These are phyloP conservation scores for Pteropus rufus DNA, from an alignment of 2,797 vertebrate genomes.

Conservation along the genomic window DNA sequence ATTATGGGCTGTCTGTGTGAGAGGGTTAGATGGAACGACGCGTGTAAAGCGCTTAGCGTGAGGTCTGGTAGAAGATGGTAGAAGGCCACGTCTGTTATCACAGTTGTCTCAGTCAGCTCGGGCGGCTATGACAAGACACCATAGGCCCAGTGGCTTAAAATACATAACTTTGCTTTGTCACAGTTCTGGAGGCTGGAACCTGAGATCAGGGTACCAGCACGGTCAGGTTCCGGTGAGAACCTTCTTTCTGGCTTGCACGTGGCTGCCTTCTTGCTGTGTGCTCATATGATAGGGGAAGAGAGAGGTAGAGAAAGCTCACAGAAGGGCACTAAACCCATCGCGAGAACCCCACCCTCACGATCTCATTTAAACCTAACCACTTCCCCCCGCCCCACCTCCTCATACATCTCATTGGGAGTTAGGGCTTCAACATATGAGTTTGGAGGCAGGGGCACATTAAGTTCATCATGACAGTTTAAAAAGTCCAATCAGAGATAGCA, in stretches of 20 bases:
- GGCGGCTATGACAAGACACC: neutral
- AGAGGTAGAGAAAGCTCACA: neutral
- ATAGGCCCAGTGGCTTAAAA: neutral
- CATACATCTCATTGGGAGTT: neutral
- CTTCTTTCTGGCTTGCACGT: neutral
- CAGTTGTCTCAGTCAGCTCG: neutral
- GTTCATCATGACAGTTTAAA: neutral
- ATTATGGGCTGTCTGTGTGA: neutral
- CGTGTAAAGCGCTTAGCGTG: fast-evolving
- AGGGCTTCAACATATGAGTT: neutral
- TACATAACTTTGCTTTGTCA: neutral
- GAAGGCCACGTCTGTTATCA: neutral
- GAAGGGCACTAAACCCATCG: neutral
- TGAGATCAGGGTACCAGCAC: neutral
- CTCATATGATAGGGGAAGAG: neutral
- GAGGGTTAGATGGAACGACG: neutral
- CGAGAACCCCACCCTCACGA: neutral
- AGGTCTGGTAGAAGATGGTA: neutral
- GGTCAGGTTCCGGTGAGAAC: neutral
- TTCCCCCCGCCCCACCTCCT: neutral
- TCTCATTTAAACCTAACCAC: neutral
- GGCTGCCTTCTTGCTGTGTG: neutral
- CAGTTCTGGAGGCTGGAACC: neutral
- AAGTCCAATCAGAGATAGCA: neutral
- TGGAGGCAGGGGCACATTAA: neutral